These are phyloP conservation scores for Cataglyphis altisquamis DNA, from an alignment of 2,888 invertebrate species.

Conservation along the genomic window DNA sequence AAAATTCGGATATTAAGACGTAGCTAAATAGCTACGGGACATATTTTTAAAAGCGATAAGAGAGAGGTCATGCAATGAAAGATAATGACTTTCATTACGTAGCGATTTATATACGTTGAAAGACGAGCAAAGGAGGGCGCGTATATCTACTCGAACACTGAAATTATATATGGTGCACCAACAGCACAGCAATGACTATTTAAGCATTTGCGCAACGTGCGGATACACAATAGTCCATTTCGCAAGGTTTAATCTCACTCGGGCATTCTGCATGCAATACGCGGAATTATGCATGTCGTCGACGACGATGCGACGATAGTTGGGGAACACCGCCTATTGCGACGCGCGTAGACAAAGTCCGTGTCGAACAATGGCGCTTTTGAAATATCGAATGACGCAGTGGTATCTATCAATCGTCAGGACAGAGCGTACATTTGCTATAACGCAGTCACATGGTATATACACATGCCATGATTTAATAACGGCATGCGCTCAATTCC, in stretches of 20 bases:
- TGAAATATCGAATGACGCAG: conserved; percentile 42
- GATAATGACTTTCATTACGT: not conserved
- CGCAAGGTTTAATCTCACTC: conserved; percentile 46
- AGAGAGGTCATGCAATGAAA: not conserved
- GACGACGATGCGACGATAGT: conserved; percentile 43
- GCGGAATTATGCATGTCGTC: conserved; percentile 42
- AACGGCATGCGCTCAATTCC: conserved; percentile 21
- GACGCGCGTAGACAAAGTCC: conserved; percentile 47
- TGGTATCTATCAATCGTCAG: conserved; percentile 46
- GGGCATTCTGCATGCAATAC: conserved; percentile 29
- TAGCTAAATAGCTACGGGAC: not conserved
- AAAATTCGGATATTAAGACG: not conserved
- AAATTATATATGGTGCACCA: not conserved
- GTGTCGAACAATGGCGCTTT: conserved; percentile 45
- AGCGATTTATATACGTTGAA: not conserved
- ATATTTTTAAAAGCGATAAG: not conserved
- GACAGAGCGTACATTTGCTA: conserved; percentile 26
- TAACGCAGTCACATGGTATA: conserved; percentile 21
- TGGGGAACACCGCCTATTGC: conserved; percentile 33
- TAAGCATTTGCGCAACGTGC: conserved; percentile 41
- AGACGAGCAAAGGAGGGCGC: not conserved
- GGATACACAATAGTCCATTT: conserved; percentile 46
- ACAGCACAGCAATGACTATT: conserved; percentile 25
- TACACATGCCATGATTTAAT: conserved; percentile 43
- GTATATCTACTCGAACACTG: not conserved